Evolutionary conservation across 2,888 invertebrate genomes (phyloP), one percentile per base, ranked within the genome.

Genomic region (Eupithecia centaureata): DNA sequence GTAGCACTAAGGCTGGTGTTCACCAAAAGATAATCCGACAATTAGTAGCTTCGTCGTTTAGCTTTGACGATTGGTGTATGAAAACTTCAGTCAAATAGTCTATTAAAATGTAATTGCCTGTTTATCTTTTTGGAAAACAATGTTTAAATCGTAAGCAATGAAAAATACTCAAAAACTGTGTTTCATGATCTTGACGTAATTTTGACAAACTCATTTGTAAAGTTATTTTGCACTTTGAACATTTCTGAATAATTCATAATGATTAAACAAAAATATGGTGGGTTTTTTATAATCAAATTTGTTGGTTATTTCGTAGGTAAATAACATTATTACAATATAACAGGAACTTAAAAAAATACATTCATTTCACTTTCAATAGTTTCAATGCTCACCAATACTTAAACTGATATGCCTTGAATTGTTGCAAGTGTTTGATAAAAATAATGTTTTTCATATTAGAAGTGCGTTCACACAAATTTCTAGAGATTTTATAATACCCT

Each of bases 291-390:
- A 30, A 67, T 63, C 63, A 67, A 67, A 69, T 67, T 38, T 66
- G 63, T 70, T 47, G 10, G 8, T 42, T 42, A 47, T 28, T 65
- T 38, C 38, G 33, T 59, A 32, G 30, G 18, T 42, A 42, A 22
- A 22, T 63, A 63, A 47, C 66, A 64, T 54, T 35, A 22, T 60
- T 65, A 61, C 35, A 18, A 52, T 57, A 64, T 51, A 68, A 70
- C 67, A 71, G 62, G 66, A 73, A 73, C 72, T 67, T 70, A 72
- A 59, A 69, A 69, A 73, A 70, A 72, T 56, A 56, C 52, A 52
- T 61, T n/a, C n/a, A 58, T 61, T 68, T 65, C 58, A 32, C 47
- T 35, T 52, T 63, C 35, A 56, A 54, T 35, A 32, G 35, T 35
- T 52, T 63, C 35, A 56, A 54, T 35, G 42, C 58, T 58, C 60